Conservation (phyloP, 1,140 invertebrate species). For the Elymnias hypermnestra region DNA sequence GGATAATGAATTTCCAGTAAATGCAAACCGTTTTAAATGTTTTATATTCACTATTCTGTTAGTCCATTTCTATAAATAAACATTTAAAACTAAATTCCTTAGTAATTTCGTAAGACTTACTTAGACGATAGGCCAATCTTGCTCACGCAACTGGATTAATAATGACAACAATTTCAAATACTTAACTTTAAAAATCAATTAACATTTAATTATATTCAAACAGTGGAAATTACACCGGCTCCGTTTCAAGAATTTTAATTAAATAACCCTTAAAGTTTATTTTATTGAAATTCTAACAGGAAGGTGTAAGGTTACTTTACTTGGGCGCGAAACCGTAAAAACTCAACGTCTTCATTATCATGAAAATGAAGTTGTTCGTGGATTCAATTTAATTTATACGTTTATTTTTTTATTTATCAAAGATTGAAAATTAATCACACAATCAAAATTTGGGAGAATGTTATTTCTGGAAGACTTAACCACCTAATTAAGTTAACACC, state of each 20-base stretch:
- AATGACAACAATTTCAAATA: too few species aligned
- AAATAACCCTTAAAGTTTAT: conserved; percentile 17
- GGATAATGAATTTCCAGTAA: too few species aligned
- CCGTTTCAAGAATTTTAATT: conserved; percentile 15
- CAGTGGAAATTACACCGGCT: conserved; percentile 1
- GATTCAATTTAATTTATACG: neutral
- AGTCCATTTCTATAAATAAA: too few species aligned
- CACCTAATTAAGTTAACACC: neutral
- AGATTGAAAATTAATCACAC: too few species aligned
- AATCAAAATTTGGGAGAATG: conserved; percentile 3
- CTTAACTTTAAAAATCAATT: too few species aligned
- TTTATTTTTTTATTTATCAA: neutral
- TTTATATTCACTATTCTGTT: too few species aligned
- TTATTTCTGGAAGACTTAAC: neutral
- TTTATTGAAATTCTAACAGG: conserved; percentile 17
- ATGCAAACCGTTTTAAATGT: too few species aligned
- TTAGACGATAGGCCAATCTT: too few species aligned
- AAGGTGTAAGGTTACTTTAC: conserved; percentile 13
- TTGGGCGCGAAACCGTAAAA: conserved; percentile 17
- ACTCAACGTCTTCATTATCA: conserved; percentile 8
- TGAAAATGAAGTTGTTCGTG: neutral
- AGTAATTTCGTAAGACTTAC: too few species aligned
- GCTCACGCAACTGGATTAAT: too few species aligned
- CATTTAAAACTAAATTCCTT: too few species aligned
- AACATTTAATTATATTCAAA: conserved; percentile 1